phyloP scores from a whole-genome alignment of 2,797 vertebrate species.

The Pipistrellus nathusii region DNA sequence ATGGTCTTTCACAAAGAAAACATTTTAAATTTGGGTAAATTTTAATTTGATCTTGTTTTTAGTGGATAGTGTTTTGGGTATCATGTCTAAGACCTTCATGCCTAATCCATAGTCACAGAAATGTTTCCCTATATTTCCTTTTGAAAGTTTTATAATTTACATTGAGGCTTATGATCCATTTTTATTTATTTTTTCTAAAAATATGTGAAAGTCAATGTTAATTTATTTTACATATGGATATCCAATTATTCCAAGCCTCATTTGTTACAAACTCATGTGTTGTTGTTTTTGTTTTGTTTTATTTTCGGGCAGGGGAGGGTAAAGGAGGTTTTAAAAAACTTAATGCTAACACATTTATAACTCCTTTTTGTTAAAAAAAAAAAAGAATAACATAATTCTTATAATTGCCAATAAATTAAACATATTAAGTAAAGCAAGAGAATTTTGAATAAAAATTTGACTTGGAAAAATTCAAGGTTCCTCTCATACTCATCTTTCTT shows the following conservation, averaged over 20 bases:
- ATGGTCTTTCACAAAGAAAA: not conserved
- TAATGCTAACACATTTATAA: slow-evolving; percentile 34
- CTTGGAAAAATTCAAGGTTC: not conserved
- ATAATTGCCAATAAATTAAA: not conserved
- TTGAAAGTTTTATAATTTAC: not conserved
- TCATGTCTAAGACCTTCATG: not conserved
- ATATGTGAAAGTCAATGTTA: not conserved
- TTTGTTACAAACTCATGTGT: not conserved
- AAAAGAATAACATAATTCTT: not conserved
- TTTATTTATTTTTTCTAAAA: slow-evolving; percentile 30
- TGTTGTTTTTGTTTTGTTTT: not conserved
- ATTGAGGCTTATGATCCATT: not conserved
- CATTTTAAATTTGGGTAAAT: not conserved
- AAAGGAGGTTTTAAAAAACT: not conserved
- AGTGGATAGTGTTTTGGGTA: not conserved
- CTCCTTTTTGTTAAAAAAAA: not conserved
- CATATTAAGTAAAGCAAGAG: not conserved
- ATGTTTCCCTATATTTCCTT: not conserved
- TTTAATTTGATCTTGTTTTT: not conserved
- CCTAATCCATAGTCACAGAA: not conserved
- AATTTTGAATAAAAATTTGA: not conserved
- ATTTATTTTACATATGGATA: slow-evolving; percentile 16
- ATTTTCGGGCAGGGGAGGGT: not conserved
- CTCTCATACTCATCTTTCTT: not conserved
- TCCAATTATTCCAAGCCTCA: not conserved